Conservation (phyloP, 2,797 vertebrate species). For the Carcharodon carcharias region DNA sequence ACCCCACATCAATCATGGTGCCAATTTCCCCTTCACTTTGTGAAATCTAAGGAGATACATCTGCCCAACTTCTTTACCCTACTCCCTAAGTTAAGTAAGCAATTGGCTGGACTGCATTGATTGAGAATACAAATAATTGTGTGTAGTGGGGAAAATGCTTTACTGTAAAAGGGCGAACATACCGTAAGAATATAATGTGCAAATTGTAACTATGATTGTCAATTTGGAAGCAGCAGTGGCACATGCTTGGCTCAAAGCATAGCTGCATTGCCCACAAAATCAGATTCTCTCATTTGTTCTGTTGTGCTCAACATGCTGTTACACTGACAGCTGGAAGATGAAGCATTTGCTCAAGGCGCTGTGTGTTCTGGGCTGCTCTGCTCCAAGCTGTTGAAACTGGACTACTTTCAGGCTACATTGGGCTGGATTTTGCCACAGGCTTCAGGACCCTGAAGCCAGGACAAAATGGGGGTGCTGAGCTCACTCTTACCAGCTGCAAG, state of each 20-base stretch:
- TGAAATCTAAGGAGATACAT: neutral
- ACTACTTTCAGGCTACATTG: neutral
- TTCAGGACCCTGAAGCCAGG: neutral
- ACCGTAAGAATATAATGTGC: neutral
- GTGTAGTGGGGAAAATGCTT: neutral
- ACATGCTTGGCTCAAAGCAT: neutral
- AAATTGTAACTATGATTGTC: neutral
- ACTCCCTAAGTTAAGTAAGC: neutral
- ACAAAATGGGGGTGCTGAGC: neutral
- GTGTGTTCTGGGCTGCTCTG: neutral
- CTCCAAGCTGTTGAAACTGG: neutral
- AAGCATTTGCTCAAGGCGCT: neutral
- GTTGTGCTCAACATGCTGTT: too few species aligned
- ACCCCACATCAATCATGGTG: neutral
- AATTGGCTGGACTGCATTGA: neutral
- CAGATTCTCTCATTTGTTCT: neutral
- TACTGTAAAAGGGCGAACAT: neutral
- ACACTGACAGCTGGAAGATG: neutral
- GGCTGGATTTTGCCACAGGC: neutral
- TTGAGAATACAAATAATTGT: neutral
- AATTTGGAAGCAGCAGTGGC: neutral
- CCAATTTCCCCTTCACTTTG: neutral
- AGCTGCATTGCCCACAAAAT: neutral
- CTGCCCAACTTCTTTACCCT: neutral
- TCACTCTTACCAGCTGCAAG: neutral